phyloP scores from a whole-genome alignment of 2,888 invertebrate species.

The Pristionchus entomophagus region DNA sequence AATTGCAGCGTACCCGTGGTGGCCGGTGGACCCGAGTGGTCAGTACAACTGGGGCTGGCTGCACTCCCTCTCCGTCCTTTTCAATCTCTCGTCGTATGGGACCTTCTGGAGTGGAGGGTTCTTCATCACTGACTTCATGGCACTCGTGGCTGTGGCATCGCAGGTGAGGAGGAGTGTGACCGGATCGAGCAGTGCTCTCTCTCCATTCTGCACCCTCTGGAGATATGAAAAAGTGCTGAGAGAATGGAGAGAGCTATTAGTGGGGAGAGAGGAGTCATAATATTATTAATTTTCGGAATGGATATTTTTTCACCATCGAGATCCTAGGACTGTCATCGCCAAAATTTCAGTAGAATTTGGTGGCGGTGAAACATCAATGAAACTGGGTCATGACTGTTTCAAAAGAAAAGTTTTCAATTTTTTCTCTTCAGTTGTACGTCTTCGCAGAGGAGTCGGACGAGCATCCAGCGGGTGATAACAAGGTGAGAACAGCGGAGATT shows the following conservation, averaged over 20 bases:
- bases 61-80: neutral
- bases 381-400: too few species aligned
- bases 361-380: too few species aligned
- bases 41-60: neutral
- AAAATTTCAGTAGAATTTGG: too few species aligned
- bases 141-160: slow-evolving; percentile 65
- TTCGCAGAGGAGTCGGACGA: slow-evolving; percentile 84
- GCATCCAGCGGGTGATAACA: slow-evolving; percentile 68
- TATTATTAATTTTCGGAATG: too few species aligned
- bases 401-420: too few species aligned
- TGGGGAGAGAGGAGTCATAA: too few species aligned
- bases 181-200: too few species aligned
- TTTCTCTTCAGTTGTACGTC: slow-evolving; percentile 82
- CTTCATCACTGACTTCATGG: slow-evolving; percentile 68
- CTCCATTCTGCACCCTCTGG: too few species aligned
- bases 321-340: too few species aligned
- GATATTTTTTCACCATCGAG: too few species aligned
- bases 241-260: too few species aligned
- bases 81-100: slow-evolving; percentile 28
- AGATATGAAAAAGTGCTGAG: too few species aligned
- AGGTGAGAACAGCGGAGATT: slow-evolving; percentile 48
- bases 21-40: slow-evolving; percentile 52
- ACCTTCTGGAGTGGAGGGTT: slow-evolving; percentile 54
- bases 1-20: slow-evolving; percentile 73
- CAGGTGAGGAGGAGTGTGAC: slow-evolving; percentile 56